Conservation (phyloP, 2,113 vertebrate genomes). For the Onychorhynchus coronatus region DNA sequence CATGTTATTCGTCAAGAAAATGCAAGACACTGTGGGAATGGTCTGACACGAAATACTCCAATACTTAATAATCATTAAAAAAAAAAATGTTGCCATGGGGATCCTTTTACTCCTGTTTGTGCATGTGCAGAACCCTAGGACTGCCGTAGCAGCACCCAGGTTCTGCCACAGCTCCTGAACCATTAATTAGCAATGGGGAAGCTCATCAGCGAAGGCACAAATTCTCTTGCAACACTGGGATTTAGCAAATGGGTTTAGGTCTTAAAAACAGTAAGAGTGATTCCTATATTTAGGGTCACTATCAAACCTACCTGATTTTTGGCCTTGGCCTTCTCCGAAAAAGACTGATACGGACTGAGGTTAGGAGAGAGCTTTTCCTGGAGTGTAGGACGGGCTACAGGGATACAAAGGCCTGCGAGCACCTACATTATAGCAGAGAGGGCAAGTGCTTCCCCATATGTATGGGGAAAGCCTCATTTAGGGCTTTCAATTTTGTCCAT, state of each 20-base stretch:
- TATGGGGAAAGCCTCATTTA: not conserved
- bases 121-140: not conserved
- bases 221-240: fast-evolving
- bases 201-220: not conserved
- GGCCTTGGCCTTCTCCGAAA: not conserved
- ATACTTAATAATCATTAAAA: not conserved
- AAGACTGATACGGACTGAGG: not conserved
- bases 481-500: not conserved
- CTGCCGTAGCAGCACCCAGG: not conserved
- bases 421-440: not conserved
- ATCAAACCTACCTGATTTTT: not conserved
- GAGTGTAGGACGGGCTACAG: not conserved
- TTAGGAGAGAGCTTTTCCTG: not conserved
- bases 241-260: not conserved
- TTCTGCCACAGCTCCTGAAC: not conserved
- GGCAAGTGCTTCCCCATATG: not conserved
- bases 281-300: not conserved
- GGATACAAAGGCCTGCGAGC: not conserved
- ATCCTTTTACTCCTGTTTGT: not conserved
- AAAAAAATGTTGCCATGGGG: not conserved
- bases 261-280: not conserved
- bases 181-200: not conserved
- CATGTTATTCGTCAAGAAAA: not conserved
- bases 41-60: not conserved
- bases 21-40: not conserved